Evolutionary conservation across 30 jellyfish, hydroid and myxozoan species (phyloP), one percentile per base, ranked within the genome.

Genomic region (Aurelia aurita complex sp. Pacific): DNA sequence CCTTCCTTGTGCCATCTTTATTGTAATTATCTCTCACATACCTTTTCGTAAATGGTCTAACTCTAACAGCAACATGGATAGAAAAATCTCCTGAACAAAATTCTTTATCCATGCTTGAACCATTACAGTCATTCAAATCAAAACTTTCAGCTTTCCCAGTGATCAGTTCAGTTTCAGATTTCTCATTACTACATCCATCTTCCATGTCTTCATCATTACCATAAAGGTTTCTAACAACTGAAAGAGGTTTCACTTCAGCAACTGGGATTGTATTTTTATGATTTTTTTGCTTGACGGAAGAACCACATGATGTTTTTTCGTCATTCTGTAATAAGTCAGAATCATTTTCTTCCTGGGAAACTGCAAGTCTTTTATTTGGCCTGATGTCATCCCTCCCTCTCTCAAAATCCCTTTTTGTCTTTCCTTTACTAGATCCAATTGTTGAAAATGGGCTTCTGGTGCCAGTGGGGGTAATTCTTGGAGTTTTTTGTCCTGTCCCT

Each of bases 21-120:
- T 23, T 23, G 29, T 23, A 23, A 23, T 3, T 17, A 33, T 10
- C 9, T 33, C 63, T 62, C 70, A 2, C 1, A 1, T 79, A 94
- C 98, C 98, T 94, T 67, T 85, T 78, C 8, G 88, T 60, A 54
- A 94, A 94, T 50, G 98, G 98, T 1, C 98, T 74, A n/a, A 94
- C 94, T 71, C 98, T 81, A 35, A 94, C 98, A 35, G 98, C 98
- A 59, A 94, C 98, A 61, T 72, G 53, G 16, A 94, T 91, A 38
- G 93, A 77, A 55, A 91, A 83, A 61, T 86, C 89, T 23, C 85
- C 91, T 14, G 83, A 54, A 10, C 70, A 54, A 16, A 8, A 15
- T 17, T 52, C 33, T 13, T 34, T 34, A 14, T 52, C 61, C 32
- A 16, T 5, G 32, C 42, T 13, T 16, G 67, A 64, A 0, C 42